phyloP scores from a whole-genome alignment of 1,140 invertebrate genomes.

The Drosophila nasuta region DNA sequence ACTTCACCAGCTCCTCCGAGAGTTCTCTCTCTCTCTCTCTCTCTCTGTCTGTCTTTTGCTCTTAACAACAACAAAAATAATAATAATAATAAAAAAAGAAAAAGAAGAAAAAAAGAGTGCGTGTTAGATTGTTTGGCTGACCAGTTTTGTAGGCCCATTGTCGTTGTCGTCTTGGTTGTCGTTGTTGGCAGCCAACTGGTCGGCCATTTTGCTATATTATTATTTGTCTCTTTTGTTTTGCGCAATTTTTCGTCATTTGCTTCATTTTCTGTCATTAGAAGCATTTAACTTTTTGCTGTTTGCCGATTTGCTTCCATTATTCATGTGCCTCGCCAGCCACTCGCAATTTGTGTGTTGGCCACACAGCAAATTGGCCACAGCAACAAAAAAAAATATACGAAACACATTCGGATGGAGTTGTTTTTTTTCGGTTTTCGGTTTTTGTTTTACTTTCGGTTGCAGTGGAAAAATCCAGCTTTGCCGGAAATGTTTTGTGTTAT shows the following conservation, averaged over 20 bases:
- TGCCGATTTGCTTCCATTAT: constrained; percentile 77
- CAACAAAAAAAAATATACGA: constrained; percentile 5
- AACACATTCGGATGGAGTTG: background rate
- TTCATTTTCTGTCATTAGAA: constrained; percentile 81
- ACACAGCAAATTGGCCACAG: constrained; percentile 35
- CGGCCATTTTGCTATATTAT: constrained; percentile 75
- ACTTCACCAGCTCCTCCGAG: constrained; percentile 43
- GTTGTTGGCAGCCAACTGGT: constrained; percentile 20
- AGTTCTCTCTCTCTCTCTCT: constrained; percentile 4
- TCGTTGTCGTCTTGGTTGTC: constrained; percentile 14
- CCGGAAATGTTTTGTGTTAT: constrained; percentile 5
- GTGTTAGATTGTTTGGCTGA: constrained; percentile 23
- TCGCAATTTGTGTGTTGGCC: constrained; percentile 44
- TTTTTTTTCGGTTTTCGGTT: background rate
- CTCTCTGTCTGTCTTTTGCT: background rate
- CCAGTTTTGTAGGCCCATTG: constrained; percentile 7
- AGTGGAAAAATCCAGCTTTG: background rate
- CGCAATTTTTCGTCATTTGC: constrained; percentile 78
- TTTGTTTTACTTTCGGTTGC: constrained; percentile 1
- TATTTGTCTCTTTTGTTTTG: constrained; percentile 81
- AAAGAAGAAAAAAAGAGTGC: constrained; percentile 8
- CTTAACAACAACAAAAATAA: no score
- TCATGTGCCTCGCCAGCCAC: constrained; percentile 48
- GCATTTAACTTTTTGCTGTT: constrained; percentile 80
- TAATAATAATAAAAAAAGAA: no score